phyloP scores from a whole-genome alignment of 2,797 vertebrate species.

The Lateolabrax maculatus region DNA sequence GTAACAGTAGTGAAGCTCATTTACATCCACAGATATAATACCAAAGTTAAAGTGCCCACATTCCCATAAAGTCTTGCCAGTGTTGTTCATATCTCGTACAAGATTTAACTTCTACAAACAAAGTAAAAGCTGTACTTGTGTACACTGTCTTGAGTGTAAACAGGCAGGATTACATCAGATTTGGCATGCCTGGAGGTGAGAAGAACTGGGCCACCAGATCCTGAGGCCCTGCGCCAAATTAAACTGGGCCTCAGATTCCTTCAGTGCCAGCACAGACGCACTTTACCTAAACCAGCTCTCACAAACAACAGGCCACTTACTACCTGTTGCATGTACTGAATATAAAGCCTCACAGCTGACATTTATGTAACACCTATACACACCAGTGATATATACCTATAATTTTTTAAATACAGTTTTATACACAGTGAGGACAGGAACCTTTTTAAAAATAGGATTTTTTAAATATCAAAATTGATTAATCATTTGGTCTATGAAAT shows the following conservation, averaged over 20 bases:
- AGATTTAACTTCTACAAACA: conserved; percentile 16
- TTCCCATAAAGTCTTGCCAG: neutral
- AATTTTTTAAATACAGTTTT: no score
- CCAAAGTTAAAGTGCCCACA: neutral
- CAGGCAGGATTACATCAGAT: conserved; percentile 57
- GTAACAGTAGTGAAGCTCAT: neutral
- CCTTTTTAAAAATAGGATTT: no score
- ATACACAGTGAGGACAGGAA: no score
- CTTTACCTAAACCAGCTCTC: conserved; percentile 30
- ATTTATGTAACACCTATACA: neutral
- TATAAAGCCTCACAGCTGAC: neutral
- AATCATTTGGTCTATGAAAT: neutral
- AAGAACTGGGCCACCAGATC: conserved; percentile 59
- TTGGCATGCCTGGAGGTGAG: conserved; percentile 40
- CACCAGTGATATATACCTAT: neutral
- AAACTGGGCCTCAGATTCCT: conserved; percentile 43
- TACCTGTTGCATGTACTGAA: neutral
- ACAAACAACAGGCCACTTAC: neutral
- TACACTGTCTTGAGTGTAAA: conserved; percentile 40
- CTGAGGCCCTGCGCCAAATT: conserved; percentile 43
- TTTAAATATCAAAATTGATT: no score
- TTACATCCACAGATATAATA: neutral
- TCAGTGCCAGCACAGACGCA: conserved; percentile 28
- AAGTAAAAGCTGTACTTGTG: conserved; percentile 14
- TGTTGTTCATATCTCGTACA: neutral